Evolutionary conservation across 2,113 vertebrate species (phyloP).

Genomic region (Bos taurus): ARS-UCD2.0 NC_037330.1:78716501-78717000

Average conservation of each 20-base stretch:
- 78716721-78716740: background rate
- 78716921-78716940: background rate
- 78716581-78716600: background rate
- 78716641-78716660: background rate
- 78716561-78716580: background rate
- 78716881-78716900: background rate
- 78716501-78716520: background rate
- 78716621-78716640: background rate
- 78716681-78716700: background rate
- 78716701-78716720: background rate
- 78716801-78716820: background rate
- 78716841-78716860: slow-evolving; percentile 9
- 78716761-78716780: background rate
- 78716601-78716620: background rate
- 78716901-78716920: background rate
- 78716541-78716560: background rate
- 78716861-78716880: background rate
- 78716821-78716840: background rate
- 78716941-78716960: background rate
- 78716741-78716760: background rate
- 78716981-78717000: background rate
- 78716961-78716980: background rate
- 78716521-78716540: background rate
- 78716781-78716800: background rate
- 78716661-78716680: background rate